Evolutionary conservation across 2,113 vertebrate genomes (phyloP), one percentile per base, ranked within the genome.

Genomic region (Cephalopterus ornatus): DNA sequence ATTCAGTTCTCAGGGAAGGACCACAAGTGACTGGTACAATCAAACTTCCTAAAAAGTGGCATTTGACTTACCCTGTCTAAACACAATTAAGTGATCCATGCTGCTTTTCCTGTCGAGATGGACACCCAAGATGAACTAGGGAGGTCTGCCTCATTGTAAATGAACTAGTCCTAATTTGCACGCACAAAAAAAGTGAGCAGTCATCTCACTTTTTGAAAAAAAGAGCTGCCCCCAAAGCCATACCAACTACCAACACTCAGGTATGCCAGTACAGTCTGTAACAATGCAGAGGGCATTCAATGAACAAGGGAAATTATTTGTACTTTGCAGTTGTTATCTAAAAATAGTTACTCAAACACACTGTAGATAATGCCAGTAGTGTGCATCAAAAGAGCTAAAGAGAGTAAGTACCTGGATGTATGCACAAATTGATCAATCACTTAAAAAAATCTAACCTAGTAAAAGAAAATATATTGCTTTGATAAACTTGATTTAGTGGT

Each of bases 1-100:
- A 97, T 70, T 79, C 87, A 59, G 91, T 76, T 58, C 96, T 95
- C 71, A 50, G 90, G 59, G 90, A n/a, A 89, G 63, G 50, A 78
- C 80, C 62, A 33, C 49, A 2, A 59, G 30, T 5, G 3, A 89
- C 8, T 95, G 78, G 92, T 85, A 96, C 70, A 93, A 78, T 37
- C 91, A 95, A 12, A n/a, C 91, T 21, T 94, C 84, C 16, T 89
- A 97, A 24, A 93, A 92, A 88, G 95, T 82, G 81, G 68, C 85
- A 73, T 95, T 71, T 72, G 88, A 91, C 32, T 91, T 95, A 75
- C 90, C 85, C 0, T 95, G 94, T 83, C 93, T 95, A 44, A 84
- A 78, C 10, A 41, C 4, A 4, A 92, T 83, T 90, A 66, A 94
- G 94, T 70, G 59, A 81, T 23, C 21, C 33, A 18, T 4, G 12